These are phyloP conservation scores for Pelosia muscerda DNA, from an alignment of 2,888 invertebrate species.

Conservation along the genomic window DNA sequence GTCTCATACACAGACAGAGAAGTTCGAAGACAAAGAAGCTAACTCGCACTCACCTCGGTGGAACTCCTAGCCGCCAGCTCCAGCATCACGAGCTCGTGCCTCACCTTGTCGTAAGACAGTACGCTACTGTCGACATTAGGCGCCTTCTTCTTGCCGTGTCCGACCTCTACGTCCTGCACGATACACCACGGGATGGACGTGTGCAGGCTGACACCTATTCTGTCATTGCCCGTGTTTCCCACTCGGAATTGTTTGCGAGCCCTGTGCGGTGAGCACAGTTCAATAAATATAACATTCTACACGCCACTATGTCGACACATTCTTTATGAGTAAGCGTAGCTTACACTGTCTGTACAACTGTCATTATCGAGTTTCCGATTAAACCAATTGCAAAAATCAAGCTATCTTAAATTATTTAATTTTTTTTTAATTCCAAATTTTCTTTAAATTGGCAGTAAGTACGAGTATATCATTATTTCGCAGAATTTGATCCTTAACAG, in stretches of 20 bases:
- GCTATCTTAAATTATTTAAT: too few species aligned
- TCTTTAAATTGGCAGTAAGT: too few species aligned
- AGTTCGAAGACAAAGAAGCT: too few species aligned
- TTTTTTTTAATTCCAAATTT: too few species aligned
- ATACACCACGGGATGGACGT: constrained; percentile 8
- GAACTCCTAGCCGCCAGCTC: neutral
- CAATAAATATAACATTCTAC: neutral
- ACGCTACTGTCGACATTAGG: too few species aligned
- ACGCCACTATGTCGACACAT: neutral
- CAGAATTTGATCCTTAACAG: too few species aligned
- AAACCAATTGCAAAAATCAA: too few species aligned
- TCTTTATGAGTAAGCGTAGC: too few species aligned
- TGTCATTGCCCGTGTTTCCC: constrained; percentile 1
- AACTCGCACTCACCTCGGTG: neutral
- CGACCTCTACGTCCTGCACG: neutral
- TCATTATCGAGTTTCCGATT: too few species aligned
- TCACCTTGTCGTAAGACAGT: neutral
- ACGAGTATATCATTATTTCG: too few species aligned
- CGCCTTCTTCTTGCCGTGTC: neutral
- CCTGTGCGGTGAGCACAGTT: neutral
- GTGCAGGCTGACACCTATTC: neutral
- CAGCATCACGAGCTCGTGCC: neutral
- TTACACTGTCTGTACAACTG: too few species aligned
- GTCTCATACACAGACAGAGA: too few species aligned
- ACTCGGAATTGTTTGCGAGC: constrained; percentile 3